phyloP scores from a whole-genome alignment of 2,797 vertebrate genomes.

The Enteromius afrohamiltoni region DNA sequence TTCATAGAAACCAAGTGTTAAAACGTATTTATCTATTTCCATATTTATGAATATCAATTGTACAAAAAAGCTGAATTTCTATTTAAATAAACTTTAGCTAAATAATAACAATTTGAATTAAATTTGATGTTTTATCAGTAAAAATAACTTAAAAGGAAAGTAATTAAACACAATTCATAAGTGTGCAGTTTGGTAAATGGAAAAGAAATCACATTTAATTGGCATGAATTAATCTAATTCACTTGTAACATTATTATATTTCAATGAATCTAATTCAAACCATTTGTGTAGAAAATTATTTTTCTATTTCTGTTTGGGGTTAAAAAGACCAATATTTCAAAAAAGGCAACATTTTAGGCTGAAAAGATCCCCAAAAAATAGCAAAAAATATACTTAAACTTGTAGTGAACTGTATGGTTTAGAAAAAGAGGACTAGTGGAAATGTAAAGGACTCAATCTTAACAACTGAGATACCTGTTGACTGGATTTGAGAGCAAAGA shows the following conservation, averaged over 20 bases:
- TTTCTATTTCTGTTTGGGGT: not conserved
- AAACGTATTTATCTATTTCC: not conserved
- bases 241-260: too few species aligned
- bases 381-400: not conserved
- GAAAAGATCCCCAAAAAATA: not conserved
- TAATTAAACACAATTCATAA: not conserved
- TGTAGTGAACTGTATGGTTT: not conserved
- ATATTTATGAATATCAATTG: not conserved
- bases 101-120: not conserved
- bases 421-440: not conserved
- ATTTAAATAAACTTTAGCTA: not conserved
- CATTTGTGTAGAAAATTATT: not conserved
- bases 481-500: not conserved
- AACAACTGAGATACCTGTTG: constrained; percentile 2
- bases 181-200: not conserved
- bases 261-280: constrained; percentile 1
- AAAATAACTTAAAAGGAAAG: not conserved
- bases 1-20: not conserved
- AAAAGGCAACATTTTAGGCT: not conserved
- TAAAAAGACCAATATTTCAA: not conserved
- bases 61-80: not conserved
- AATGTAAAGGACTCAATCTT: not conserved
- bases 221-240: not conserved
- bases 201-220: not conserved
- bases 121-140: not conserved